Conservation (phyloP, 2,797 vertebrate species). For the Aldrovandia affinis region DNA sequence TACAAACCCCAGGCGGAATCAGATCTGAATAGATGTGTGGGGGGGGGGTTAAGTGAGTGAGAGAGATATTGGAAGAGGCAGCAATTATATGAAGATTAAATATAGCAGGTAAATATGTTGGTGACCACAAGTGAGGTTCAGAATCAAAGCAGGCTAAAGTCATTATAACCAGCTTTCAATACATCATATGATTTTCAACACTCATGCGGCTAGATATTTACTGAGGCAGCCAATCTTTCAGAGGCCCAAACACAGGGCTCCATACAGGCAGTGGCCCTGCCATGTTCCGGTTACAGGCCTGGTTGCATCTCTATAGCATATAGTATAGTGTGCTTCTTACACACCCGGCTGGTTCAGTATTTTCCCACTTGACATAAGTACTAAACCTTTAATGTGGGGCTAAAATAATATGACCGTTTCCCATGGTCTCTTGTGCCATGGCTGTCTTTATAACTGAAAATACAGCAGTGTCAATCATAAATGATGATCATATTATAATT, state of each 20-base stretch:
- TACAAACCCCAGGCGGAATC: constrained; percentile 82
- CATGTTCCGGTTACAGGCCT: neutral
- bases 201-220: neutral
- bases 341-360: neutral
- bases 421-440: neutral
- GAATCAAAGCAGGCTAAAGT: neutral
- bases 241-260: neutral
- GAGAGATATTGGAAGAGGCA: neutral
- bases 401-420: neutral
- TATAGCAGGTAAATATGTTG: neutral
- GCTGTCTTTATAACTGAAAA: neutral
- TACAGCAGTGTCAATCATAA: neutral
- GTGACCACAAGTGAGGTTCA: neutral
- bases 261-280: neutral
- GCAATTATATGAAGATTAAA: neutral
- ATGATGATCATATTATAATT: no score
- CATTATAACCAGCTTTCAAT: neutral
- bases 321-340: neutral
- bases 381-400: neutral
- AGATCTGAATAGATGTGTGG: constrained; percentile 73
- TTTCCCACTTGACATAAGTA: neutral
- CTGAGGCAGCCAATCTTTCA: neutral
- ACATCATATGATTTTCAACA: neutral
- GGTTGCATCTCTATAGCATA: neutral
- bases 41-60: neutral